Conservation (phyloP, 2,888 invertebrate species). For the Bellardia pandia region DNA sequence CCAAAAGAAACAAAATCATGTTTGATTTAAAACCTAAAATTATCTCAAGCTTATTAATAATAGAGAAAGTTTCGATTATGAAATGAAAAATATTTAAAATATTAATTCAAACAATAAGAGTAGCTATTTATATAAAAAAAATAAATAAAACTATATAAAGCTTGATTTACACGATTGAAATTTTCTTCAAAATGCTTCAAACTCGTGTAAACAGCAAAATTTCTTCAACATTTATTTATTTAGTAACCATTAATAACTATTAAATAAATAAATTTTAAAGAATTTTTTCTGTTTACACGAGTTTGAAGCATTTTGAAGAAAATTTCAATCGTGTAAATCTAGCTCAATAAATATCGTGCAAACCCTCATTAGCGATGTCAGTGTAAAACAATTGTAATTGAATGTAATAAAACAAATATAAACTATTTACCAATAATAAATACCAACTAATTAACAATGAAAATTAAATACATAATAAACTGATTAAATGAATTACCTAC, state of each 20-base stretch:
- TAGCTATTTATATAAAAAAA: neutral
- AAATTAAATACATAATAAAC: constrained; percentile 25
- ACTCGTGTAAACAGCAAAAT: no score
- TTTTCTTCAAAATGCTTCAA: no score
- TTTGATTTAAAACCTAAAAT: constrained; percentile 12
- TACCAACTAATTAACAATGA: constrained; percentile 40
- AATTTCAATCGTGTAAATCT: no score
- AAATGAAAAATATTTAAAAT: constrained; percentile 25
- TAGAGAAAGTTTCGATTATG: constrained; percentile 54
- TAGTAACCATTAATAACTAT: no score
- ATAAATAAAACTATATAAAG: no score
- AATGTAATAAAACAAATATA: constrained; percentile 3
- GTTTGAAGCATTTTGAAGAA: no score
- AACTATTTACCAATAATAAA: constrained; percentile 18
- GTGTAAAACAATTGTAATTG: constrained; percentile 47
- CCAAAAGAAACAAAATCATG: neutral
- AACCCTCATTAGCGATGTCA: constrained; percentile 49
- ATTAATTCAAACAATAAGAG: constrained; percentile 3
- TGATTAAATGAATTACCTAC: neutral
- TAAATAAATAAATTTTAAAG: no score
- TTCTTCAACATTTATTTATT: no score
- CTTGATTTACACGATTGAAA: no score
- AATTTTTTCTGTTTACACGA: no score
- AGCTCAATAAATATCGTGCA: constrained; percentile 42
- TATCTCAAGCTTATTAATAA: constrained; percentile 1